Conservation (phyloP, 2,113 vertebrate species). For the Empidonax traillii region DNA sequence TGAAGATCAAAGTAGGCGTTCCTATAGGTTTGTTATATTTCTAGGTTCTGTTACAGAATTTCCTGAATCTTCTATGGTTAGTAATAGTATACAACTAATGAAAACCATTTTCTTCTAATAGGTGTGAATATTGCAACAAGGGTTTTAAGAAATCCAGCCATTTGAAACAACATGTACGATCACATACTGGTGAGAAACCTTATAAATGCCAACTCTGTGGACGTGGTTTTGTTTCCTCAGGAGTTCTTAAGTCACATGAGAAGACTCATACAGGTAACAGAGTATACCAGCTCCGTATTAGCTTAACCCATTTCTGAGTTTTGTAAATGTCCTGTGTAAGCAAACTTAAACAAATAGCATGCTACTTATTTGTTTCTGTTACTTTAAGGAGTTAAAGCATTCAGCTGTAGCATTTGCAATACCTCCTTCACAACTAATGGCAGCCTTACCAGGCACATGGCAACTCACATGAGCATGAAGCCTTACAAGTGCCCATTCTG, state of each 20-base stretch:
- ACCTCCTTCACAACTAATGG: slow-evolving; percentile 96
- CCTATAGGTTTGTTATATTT: slow-evolving; percentile 82
- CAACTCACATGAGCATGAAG: slow-evolving; percentile 89
- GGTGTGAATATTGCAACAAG: slow-evolving; percentile 92
- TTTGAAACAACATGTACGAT: slow-evolving; percentile 95
- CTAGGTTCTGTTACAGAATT: not conserved
- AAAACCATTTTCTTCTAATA: slow-evolving; percentile 50
- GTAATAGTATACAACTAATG: not conserved
- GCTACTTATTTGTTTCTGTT: slow-evolving; percentile 17
- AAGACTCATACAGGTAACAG: slow-evolving; percentile 93
- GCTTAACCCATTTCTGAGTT: not conserved
- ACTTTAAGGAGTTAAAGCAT: slow-evolving; percentile 90
- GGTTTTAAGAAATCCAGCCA: slow-evolving; percentile 98
- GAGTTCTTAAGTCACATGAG: slow-evolving; percentile 95
- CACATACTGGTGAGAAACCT: slow-evolving; percentile 96
- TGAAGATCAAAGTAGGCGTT: slow-evolving; percentile 89
- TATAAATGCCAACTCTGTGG: slow-evolving; percentile 91
- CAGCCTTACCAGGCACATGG: slow-evolving; percentile 95
- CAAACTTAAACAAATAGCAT: slow-evolving; percentile 17
- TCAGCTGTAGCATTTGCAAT: slow-evolving; percentile 88
- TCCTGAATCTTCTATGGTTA: not conserved
- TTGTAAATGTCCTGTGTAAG: not conserved
- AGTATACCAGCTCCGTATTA: not conserved
- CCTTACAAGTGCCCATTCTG: slow-evolving; percentile 93
- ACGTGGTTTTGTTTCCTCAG: slow-evolving; percentile 92